phyloP scores from a whole-genome alignment of 2,888 invertebrate species.

The Cerceris rybyensis region DNA sequence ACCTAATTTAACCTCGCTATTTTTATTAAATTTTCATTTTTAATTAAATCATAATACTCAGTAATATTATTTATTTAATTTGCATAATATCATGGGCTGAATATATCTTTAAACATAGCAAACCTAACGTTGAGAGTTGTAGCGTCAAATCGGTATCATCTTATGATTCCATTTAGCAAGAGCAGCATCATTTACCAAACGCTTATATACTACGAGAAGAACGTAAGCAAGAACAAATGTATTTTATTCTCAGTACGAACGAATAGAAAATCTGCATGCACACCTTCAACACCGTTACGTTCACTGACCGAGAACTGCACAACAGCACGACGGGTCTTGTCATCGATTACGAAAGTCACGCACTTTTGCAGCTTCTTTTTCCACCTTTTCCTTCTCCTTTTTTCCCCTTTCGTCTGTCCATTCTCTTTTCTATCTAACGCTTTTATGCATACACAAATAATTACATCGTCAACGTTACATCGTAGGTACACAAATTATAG shows the following conservation, averaged over 20 bases:
- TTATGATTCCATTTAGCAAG: no score
- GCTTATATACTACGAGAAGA: background rate
- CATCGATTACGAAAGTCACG: constrained; percentile 65
- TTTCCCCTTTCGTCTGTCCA: constrained; percentile 1
- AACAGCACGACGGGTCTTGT: constrained; percentile 32
- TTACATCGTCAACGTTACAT: constrained; percentile 3
- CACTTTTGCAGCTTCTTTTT: constrained; percentile 48
- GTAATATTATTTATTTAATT: no score
- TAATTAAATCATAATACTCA: no score
- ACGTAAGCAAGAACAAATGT: background rate
- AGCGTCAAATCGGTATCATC: no score
- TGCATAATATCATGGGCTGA: no score
- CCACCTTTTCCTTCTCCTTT: constrained; percentile 21
- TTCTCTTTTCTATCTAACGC: constrained; percentile 1
- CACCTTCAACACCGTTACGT: constrained; percentile 72
- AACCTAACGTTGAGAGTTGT: no score
- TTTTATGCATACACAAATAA: constrained; percentile 3
- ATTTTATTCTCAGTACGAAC: no score
- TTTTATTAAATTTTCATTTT: no score
- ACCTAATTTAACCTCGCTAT: no score
- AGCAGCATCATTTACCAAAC: background rate
- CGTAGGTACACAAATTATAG: no score
- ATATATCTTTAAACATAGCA: no score
- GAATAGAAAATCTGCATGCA: constrained; percentile 5
- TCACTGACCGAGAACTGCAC: constrained; percentile 74